These are phyloP conservation scores for Cyprinodon tularosa DNA, from an alignment of 2,113 vertebrate species.

Conservation along the genomic window DNA sequence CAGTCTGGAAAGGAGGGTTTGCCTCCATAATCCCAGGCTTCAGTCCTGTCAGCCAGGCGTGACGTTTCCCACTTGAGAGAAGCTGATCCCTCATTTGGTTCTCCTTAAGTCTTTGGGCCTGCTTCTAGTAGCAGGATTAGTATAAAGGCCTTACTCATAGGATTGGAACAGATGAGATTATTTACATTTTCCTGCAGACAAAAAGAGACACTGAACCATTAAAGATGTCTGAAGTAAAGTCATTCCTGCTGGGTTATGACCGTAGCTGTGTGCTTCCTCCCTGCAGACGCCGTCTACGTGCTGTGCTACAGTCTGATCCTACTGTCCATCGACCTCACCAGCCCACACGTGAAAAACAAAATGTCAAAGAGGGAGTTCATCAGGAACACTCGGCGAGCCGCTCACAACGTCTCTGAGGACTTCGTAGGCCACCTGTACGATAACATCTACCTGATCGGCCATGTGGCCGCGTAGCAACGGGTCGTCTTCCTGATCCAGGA, in stretches of 20 bases:
- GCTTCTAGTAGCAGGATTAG: not conserved
- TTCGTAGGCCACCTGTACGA: slow-evolving; percentile 99
- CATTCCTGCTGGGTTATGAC: no score
- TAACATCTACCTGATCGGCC: slow-evolving; percentile 99
- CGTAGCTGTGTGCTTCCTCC: not conserved
- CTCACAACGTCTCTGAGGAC: slow-evolving; percentile 97
- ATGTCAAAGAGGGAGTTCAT: slow-evolving; percentile 99
- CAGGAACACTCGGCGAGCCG: slow-evolving; percentile 94
- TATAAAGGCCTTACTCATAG: not conserved
- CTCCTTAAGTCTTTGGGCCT: not conserved
- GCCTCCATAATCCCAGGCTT: not conserved
- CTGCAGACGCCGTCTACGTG: slow-evolving; percentile 94
- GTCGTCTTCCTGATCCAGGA: not conserved
- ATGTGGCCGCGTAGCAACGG: slow-evolving; percentile 89
- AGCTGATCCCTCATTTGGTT: not conserved
- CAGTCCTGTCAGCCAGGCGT: not conserved
- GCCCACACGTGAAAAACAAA: slow-evolving; percentile 99
- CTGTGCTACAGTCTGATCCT: slow-evolving; percentile 98
- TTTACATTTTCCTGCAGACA: not conserved
- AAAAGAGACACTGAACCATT: not conserved
- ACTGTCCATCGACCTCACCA: slow-evolving; percentile 97
- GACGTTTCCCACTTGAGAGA: not conserved
- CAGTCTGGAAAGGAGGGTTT: not conserved
- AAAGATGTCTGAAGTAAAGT: not conserved
- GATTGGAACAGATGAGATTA: not conserved